phyloP scores from a whole-genome alignment of 2,797 vertebrate genomes.

The Emys orbicularis region DNA sequence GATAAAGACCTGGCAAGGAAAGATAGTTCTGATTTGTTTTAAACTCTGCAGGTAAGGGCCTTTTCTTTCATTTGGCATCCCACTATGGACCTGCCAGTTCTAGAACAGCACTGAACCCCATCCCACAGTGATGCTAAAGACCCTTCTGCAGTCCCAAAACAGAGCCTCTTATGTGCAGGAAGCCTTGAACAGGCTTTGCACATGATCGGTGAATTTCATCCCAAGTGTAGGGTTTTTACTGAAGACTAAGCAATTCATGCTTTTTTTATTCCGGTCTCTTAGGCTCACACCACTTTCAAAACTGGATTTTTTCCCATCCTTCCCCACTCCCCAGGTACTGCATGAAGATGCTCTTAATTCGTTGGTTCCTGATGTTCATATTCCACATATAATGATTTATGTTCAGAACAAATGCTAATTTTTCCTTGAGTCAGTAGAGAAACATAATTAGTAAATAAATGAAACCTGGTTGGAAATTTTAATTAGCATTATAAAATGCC shows the following conservation, averaged over 20 bases:
- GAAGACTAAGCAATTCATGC: not conserved
- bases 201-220: not conserved
- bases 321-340: not conserved
- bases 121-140: not conserved
- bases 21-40: not conserved
- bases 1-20: not conserved
- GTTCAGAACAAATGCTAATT: not conserved
- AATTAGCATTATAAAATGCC: not conserved
- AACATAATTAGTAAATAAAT: constrained; percentile 43
- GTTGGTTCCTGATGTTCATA: not conserved
- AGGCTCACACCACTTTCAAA: not conserved
- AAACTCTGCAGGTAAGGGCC: not conserved
- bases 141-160: too few species aligned
- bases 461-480: constrained; percentile 11
- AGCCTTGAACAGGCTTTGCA: not conserved
- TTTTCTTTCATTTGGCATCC: not conserved
- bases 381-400: constrained; percentile 15
- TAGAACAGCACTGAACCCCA: not conserved
- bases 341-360: not conserved
- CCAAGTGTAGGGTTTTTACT: not conserved
- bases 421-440: not conserved
- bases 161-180: not conserved
- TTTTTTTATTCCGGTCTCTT: not conserved
- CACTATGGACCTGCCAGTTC: not conserved
- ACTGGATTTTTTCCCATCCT: not conserved